phyloP scores from a whole-genome alignment of 2,113 vertebrate genomes.

The Panthera leo region DNA sequence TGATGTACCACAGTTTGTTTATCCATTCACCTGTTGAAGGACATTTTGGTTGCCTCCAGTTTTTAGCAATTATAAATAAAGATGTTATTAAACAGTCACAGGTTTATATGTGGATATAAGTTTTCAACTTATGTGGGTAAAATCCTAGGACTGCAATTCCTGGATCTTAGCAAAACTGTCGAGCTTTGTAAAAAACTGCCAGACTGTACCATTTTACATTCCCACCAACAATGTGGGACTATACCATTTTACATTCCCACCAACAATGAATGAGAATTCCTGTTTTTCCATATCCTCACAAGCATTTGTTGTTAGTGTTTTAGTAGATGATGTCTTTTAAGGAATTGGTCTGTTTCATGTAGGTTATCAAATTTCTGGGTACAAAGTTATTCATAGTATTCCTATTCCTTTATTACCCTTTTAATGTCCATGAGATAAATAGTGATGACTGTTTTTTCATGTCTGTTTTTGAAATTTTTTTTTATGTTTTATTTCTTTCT shows the following conservation, averaged over 20 bases:
- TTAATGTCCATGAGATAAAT: background rate
- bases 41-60: background rate
- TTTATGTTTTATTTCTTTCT: too few species aligned
- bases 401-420: background rate
- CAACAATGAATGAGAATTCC: background rate
- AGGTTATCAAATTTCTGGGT: background rate
- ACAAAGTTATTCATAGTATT: background rate
- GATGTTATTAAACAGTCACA: background rate
- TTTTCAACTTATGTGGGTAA: constrained; percentile 2
- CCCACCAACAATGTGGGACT: background rate
- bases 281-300: background rate
- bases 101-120: background rate
- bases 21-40: background rate
- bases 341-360: background rate
- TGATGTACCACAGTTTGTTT: background rate
- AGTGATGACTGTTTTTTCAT: background rate
- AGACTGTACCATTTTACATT: background rate
- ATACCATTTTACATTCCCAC: background rate
- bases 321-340: background rate
- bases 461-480: background rate
- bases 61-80: background rate
- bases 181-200: constrained; percentile 5
- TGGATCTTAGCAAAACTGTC: background rate
- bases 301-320: background rate
- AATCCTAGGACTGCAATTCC: background rate